These are phyloP conservation scores for Urocolius indicus DNA, from an alignment of 2,113 vertebrate species.

Conservation along the genomic window DNA sequence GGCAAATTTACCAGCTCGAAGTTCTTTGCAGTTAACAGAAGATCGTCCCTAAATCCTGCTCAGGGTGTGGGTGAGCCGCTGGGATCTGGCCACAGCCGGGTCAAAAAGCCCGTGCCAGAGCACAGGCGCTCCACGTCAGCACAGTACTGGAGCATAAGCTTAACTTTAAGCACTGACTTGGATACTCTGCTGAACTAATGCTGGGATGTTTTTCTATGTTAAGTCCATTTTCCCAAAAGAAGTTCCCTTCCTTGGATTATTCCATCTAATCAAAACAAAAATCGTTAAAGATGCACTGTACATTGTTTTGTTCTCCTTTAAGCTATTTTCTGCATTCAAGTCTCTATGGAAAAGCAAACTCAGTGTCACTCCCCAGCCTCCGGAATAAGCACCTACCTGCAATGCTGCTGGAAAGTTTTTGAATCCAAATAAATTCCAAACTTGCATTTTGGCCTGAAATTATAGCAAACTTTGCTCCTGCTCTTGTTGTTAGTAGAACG, in stretches of 20 bases:
- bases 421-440: constrained; percentile 19
- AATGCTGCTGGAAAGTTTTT: not conserved
- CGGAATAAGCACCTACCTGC: not conserved
- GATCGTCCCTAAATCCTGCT: not conserved
- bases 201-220: not conserved
- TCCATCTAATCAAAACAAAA: not conserved
- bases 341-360: not conserved
- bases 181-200: not conserved
- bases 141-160: not conserved
- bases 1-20: constrained; percentile 8
- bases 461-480: not conserved
- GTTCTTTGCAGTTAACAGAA: not conserved
- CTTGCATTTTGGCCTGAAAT: not conserved
- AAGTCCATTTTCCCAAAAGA: not conserved
- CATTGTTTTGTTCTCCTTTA: not conserved
- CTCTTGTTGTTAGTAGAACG: not conserved
- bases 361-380: not conserved
- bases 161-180: not conserved
- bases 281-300: not conserved
- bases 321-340: not conserved
- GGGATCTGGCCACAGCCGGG: not conserved
- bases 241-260: not conserved
- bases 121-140: not conserved
- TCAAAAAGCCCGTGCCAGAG: not conserved
- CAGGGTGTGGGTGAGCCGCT: not conserved